Conservation (phyloP, 2,888 invertebrate species). For the Drosophila kambysellisi region DNA sequence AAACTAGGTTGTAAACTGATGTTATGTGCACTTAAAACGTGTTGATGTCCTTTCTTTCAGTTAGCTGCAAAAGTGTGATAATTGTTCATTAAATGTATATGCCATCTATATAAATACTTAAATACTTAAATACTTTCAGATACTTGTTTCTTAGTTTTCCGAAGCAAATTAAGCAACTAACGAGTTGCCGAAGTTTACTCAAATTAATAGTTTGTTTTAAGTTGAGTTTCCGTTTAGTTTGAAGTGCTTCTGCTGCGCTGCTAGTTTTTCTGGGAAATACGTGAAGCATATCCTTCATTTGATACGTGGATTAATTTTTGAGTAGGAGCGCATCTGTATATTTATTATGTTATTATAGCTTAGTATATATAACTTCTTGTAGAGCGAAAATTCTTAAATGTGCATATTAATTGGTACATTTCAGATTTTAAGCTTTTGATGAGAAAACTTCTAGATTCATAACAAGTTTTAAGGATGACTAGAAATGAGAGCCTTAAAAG, state of each 20-base stretch:
- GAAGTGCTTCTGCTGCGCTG: neutral
- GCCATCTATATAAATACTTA: neutral
- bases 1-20: constrained; percentile 5
- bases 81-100: neutral
- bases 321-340: too few relatives aligned
- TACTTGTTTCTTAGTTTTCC: too few relatives aligned
- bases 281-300: neutral
- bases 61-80: neutral
- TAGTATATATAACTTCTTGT: neutral
- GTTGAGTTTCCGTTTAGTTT: neutral
- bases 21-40: neutral
- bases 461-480: neutral
- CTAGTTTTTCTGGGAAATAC: neutral
- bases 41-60: neutral
- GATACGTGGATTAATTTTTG: neutral
- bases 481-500: neutral
- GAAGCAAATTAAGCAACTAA: neutral
- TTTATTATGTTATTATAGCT: too few relatives aligned
- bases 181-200: neutral
- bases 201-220: neutral
- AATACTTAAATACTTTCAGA: neutral
- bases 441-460: too few relatives aligned
- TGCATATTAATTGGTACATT: neutral
- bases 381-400: neutral
- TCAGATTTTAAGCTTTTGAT: neutral